These are phyloP conservation scores for Myiozetetes cayanensis DNA, from an alignment of 2,113 vertebrate species.

Conservation along the genomic window DNA sequence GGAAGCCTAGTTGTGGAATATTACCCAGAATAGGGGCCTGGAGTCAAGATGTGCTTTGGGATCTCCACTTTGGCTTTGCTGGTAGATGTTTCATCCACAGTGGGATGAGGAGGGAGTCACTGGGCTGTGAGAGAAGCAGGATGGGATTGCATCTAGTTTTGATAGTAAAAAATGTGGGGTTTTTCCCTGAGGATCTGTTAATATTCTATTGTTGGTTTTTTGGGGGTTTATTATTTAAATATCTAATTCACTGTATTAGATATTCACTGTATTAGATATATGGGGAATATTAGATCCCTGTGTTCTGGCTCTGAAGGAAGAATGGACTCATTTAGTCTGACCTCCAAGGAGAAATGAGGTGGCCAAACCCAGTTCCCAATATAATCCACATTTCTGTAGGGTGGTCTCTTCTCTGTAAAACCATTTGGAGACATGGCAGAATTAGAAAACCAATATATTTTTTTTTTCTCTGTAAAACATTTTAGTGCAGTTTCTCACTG, in stretches of 20 bases:
- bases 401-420: not conserved
- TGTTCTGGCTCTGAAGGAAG: not conserved
- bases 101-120: not conserved
- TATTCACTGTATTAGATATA: not conserved
- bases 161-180: not conserved
- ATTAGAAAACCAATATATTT: not conserved
- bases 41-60: not conserved
- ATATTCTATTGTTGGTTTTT: not conserved
- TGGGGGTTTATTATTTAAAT: too few species aligned
- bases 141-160: not conserved
- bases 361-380: not conserved
- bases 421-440: not conserved
- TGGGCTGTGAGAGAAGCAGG: not conserved
- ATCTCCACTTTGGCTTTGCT: not conserved
- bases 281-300: not conserved
- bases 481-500: not conserved
- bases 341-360: not conserved
- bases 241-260: not conserved
- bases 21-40: not conserved
- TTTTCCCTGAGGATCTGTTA: not conserved
- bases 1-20: not conserved
- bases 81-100: fast-evolving
- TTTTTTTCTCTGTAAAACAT: not conserved
- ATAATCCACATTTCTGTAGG: not conserved
- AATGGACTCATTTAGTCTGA: not conserved